phyloP scores from a whole-genome alignment of 2,888 invertebrate genomes.

The Drosophila kambysellisi region DNA sequence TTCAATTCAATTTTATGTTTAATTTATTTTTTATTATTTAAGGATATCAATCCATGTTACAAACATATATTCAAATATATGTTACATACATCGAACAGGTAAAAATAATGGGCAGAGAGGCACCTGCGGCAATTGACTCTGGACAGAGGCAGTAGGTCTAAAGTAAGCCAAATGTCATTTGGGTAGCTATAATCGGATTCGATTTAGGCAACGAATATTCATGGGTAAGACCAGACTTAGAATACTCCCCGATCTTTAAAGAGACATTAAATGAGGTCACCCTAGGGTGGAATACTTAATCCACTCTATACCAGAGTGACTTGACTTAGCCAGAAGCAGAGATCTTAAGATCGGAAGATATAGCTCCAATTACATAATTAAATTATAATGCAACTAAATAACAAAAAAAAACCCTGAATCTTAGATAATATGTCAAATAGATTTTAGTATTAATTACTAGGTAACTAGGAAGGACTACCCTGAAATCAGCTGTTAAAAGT shows the following conservation, averaged over 20 bases:
- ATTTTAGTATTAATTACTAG: neutral
- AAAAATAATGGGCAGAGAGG: neutral
- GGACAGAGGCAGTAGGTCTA: neutral
- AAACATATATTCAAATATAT: neutral
- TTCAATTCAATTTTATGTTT: neutral
- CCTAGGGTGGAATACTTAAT: too few species aligned
- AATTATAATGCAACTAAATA: neutral
- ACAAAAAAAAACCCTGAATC: neutral
- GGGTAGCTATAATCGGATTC: neutral
- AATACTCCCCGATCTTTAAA: neutral
- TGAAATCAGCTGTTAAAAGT: neutral
- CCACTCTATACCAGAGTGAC: too few species aligned
- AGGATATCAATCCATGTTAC: neutral
- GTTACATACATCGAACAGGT: too few species aligned
- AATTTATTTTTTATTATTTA: neutral
- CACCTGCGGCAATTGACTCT: neutral
- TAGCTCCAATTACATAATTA: neutral
- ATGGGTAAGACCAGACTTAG: neutral
- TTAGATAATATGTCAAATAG: neutral
- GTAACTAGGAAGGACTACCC: neutral
- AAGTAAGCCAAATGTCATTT: neutral
- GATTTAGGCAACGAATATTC: neutral
- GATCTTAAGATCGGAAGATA: neutral
- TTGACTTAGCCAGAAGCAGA: too few species aligned
- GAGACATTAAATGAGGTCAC: neutral